Percentiles rank a stretch among this genome's conserved stretches.
Conservation (phyloP, 2,797 vertebrate species). For the Gymnopithys bicolor region DNA sequence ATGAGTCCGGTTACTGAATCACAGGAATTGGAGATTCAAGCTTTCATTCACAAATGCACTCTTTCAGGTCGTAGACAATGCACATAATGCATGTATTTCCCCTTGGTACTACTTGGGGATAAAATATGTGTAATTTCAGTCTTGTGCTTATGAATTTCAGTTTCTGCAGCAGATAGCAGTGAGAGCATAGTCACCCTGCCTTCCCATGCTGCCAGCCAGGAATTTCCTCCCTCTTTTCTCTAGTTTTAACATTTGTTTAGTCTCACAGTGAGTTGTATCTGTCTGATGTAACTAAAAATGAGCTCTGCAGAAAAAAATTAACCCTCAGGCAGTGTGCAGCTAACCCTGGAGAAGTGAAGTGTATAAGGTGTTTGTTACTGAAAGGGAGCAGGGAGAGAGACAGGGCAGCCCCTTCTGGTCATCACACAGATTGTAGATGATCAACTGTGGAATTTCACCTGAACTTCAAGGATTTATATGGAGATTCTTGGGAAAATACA, state of each 20-base stretch:
- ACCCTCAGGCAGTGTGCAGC: not conserved
- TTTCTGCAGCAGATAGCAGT: not conserved
- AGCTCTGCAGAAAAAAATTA: not conserved
- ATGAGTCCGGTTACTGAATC: not conserved
- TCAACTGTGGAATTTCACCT: not conserved
- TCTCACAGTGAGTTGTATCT: not conserved
- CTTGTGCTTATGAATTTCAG: not conserved
- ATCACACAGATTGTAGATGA: not conserved
- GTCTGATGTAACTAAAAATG: not conserved
- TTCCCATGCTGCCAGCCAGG: not conserved
- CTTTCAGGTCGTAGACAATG: not conserved
- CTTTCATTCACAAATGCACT: not conserved
- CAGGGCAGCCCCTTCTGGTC: not conserved
- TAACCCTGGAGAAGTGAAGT: not conserved
- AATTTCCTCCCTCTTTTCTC: not conserved
- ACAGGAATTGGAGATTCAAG: not conserved
- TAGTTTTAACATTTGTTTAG: not conserved
- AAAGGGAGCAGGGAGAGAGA: not conserved
- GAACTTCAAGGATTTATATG: not conserved
- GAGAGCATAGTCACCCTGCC: not conserved
- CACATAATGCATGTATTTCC: not conserved
- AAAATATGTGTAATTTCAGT: not conserved
- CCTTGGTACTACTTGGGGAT: not conserved
- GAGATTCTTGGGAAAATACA: not conserved
- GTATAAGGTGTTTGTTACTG: not conserved